Base-by-base conservation (phyloP, 2,797 vertebrate species). In the Podargus strigoides region DNA sequence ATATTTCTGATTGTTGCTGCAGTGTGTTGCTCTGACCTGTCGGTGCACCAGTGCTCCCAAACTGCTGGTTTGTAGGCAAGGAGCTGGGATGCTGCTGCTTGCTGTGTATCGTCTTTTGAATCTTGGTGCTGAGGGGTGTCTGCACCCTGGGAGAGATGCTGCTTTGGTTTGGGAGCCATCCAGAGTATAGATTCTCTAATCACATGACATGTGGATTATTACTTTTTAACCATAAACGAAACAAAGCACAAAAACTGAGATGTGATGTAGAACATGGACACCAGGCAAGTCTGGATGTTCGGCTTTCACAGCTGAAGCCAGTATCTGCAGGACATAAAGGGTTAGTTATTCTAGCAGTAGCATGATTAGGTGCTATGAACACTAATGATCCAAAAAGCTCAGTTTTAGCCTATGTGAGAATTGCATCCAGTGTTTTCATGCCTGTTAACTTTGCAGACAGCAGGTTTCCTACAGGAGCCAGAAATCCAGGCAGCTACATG, bases 391-490 rank as follows among this genome's bases (percentile, higher is more conserved):
- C 78, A 76, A 90, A 93, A 87, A 78, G 68, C 73, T 93, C 77
- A 27, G 42, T 78, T 92, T 90, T 86, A 91, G 74, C 44, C 94
- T 93, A 90, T 0, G 7, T 91, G 94, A 86, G 69, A 87, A 89
- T 85, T 59, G 30, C 72, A 59, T 77, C 70, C 50, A 56, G 10
- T 62, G 63, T 88, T 93, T 95, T 93, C 39, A 64, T 92, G 92
- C 62, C 90, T 95, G 83, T 87, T 93, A 93, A 94, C 49, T 92
- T 90, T 91, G 56, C 90, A 94, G 91, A 90, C 87, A 91, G 72
- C 88, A 67, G 64, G 82, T 89, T 88, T 93, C 76, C 76, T 87
- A 66, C 55, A 73, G 73, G 53, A 94, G 68, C 37, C 74, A 39
- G 79, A 89, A 70, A 96, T 86, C 50, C 62, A 91, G 73, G 86